phyloP scores from a whole-genome alignment of 2,888 invertebrate species.

The Chymomyza caudatula region DNA sequence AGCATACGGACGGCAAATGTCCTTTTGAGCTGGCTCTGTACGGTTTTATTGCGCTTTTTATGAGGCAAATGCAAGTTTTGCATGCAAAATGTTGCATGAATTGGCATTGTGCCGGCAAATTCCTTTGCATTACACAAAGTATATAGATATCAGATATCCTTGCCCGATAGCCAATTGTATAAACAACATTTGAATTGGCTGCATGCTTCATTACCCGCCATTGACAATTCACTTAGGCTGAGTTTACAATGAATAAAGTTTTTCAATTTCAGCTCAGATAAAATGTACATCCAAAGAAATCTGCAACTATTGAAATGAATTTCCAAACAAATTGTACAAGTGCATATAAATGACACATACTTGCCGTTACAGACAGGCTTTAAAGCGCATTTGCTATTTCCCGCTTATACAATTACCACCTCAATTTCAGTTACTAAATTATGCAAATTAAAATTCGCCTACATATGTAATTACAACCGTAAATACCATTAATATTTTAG shows the following conservation, averaged over 20 bases:
- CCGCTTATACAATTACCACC: background rate
- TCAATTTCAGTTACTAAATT: slow-evolving; percentile 56
- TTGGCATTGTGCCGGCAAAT: slow-evolving; percentile 45
- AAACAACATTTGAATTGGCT: slow-evolving; percentile 65
- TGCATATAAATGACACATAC: slow-evolving; percentile 2
- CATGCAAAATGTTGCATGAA: slow-evolving; percentile 57
- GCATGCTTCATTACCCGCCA: slow-evolving; percentile 61
- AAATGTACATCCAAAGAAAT: background rate
- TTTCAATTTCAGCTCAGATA: slow-evolving; percentile 45
- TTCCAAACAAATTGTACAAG: slow-evolving; percentile 45
- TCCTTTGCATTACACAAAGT: background rate
- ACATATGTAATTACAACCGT: slow-evolving; percentile 67
- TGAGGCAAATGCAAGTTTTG: slow-evolving; percentile 60
- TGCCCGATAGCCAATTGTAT: slow-evolving; percentile 54
- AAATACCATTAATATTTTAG: slow-evolving; percentile 60
- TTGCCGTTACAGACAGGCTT: background rate
- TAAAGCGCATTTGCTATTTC: background rate
- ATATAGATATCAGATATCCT: background rate
- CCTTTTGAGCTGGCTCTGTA: background rate
- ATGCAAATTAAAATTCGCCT: slow-evolving; percentile 67
- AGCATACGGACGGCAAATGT: background rate
- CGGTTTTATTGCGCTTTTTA: slow-evolving; percentile 62
- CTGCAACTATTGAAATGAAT: slow-evolving; percentile 47
- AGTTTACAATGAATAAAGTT: slow-evolving; percentile 40
- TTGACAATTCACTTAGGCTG: slow-evolving; percentile 6